phyloP scores from a whole-genome alignment of 2,113 vertebrate genomes.

The Passer domesticus region DNA sequence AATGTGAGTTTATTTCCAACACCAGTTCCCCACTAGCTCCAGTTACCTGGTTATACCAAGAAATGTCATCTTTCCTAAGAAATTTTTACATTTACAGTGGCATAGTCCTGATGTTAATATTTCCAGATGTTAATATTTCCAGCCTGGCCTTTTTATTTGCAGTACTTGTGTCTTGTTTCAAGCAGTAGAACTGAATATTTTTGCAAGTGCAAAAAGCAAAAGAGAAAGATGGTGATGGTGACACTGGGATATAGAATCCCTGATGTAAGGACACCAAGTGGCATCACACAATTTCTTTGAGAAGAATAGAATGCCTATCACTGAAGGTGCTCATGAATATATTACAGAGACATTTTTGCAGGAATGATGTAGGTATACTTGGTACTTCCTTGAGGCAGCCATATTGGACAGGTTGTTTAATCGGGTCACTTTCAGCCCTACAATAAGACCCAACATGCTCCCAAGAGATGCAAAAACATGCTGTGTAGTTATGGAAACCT shows the following conservation, averaged over 20 bases:
- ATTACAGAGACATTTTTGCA: not conserved
- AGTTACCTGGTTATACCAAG: accelerated
- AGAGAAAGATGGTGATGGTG: not conserved
- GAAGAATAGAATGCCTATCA: not conserved
- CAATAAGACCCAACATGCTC: not conserved
- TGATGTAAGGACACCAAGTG: not conserved
- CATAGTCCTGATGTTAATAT: not conserved
- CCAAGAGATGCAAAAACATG: not conserved
- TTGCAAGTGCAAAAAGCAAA: not conserved
- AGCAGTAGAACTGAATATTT: not conserved
- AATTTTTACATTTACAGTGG: not conserved
- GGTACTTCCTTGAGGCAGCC: not conserved
- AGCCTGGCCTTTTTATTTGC: not conserved
- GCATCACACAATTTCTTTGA: not conserved
- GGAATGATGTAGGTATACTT: not conserved
- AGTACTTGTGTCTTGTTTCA: not conserved
- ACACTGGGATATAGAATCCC: not conserved
- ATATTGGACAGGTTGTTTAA: not conserved
- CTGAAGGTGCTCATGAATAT: not conserved
- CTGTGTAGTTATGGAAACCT: not conserved
- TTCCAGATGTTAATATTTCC: not conserved
- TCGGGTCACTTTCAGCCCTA: not conserved
- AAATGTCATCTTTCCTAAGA: not conserved
- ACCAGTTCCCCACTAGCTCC: not conserved
- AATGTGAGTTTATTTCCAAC: not conserved